Base-by-base conservation (phyloP, 2,797 vertebrate species). In the Crossoptilon crossoptilon region DNA sequence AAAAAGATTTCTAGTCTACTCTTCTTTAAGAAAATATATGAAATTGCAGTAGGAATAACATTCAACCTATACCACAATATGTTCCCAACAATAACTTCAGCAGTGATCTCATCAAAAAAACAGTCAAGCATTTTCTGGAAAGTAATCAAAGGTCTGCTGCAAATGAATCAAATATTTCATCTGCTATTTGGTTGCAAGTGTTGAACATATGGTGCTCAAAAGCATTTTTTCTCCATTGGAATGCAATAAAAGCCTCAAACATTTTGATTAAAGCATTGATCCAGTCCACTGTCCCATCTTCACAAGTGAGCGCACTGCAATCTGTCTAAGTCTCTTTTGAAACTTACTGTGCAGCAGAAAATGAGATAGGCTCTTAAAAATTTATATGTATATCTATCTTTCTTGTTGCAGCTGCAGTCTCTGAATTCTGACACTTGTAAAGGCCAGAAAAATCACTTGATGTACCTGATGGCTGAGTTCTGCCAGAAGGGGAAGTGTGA, bases 181-280 rank as follows among this genome's bases (percentile, higher is more conserved):
- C 80, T 92, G 83, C 64, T 94, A 8, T 91, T 92, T 92, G 44
- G 73, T 92, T 93, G 94, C 93, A 87, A 95, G 83, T 95, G 93
- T 91, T 91, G 91, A 96, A 90, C 94, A 96, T 89, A 95, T 93
- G 92, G 91, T 82, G 60, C 74, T 93, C 79, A 95, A 93, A 95
- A 91, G 56, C 31, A 84, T 94, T 95, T 95, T 95, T 95, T 53
- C 82, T 93, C 85, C 80, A 66, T 17, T 88, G 92, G 91, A 95
- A 96, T 91, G 90, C 76, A 92, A 79, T 94, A 92, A 93, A 95
- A 92, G 8, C 76, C 92, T 95, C 85, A 91, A 95, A 93, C 58
- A 86, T 94, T 94, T 96, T 96, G 85, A 92, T 95, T 93, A 96
- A 96, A 94, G 59, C 89, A 94, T 95, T 93, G 93, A 96, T 96